phyloP scores from a whole-genome alignment of 2,797 vertebrate species.

The Alfaro cultratus region DNA sequence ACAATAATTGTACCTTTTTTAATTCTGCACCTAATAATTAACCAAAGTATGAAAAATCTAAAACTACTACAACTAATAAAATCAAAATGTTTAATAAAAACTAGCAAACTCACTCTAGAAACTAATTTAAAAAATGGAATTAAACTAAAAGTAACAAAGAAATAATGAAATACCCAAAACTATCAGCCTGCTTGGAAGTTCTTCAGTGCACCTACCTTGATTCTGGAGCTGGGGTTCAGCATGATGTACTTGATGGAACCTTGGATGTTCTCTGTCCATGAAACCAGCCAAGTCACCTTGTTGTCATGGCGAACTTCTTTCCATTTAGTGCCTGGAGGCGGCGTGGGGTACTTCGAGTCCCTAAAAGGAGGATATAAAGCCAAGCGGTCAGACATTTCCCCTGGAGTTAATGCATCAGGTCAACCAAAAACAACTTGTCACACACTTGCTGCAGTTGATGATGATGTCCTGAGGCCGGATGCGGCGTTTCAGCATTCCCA shows the following conservation, averaged over 20 bases:
- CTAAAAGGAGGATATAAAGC: constrained; percentile 63
- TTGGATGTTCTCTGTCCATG: constrained; percentile 98
- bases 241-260: constrained; percentile 99
- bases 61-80: no score
- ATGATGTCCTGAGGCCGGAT: constrained; percentile 94
- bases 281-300: constrained; percentile 98
- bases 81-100: no score
- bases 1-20: no score
- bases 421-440: neutral
- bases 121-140: no score
- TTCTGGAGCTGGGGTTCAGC: constrained; percentile 97
- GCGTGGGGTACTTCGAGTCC: constrained; percentile 90
- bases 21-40: no score
- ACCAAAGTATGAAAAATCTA: no score
- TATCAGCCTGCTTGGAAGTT: no score
- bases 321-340: constrained; percentile 94
- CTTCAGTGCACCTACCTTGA: constrained; percentile 84
- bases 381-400: neutral
- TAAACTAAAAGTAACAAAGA: no score
- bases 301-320: constrained; percentile 97
- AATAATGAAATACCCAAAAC: no score
- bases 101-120: no score
- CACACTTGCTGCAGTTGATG: constrained; percentile 99
- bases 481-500: constrained; percentile 97
- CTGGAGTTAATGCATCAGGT: neutral